These are phyloP conservation scores for Dolichoris vasculosae DNA, from an alignment of 1,140 invertebrate genomes.

Conservation along the genomic window DNA sequence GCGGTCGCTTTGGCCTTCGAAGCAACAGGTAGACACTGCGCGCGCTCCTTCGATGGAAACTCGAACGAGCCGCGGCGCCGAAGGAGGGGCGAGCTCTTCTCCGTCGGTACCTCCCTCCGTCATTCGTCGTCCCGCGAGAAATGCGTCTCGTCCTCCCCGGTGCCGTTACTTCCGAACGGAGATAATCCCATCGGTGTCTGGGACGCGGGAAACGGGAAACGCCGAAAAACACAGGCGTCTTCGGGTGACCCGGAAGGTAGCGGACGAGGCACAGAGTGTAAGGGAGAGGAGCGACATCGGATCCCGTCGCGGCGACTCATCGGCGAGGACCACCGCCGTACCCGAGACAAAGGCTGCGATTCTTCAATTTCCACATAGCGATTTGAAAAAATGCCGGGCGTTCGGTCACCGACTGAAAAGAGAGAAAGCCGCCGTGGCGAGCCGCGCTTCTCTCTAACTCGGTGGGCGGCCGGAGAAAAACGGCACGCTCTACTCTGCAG, in stretches of 20 bases:
- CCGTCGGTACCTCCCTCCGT: background rate
- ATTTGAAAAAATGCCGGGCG: constrained; percentile 10
- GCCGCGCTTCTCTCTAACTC: constrained; percentile 24
- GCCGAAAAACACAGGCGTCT: too few species aligned
- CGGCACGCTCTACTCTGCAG: constrained; percentile 18
- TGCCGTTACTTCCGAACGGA: too few species aligned
- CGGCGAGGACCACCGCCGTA: background rate
- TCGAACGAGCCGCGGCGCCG: background rate
- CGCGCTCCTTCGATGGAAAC: constrained; percentile 30
- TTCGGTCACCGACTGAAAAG: background rate
- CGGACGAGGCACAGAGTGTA: too few species aligned
- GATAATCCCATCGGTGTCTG: too few species aligned
- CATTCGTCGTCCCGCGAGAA: too few species aligned
- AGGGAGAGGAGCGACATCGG: background rate
- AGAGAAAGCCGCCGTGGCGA: background rate
- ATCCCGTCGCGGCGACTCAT: background rate
- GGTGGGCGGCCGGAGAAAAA: constrained; percentile 46
- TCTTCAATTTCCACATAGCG: constrained; percentile 17
- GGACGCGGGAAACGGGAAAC: too few species aligned
- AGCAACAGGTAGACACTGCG: constrained; percentile 69
- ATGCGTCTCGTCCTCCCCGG: too few species aligned
- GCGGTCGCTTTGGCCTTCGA: constrained; percentile 49
- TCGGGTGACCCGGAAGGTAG: background rate
- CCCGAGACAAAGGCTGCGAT: constrained; percentile 2
- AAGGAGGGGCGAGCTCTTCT: background rate